Percentiles rank a stretch among this genome's conserved stretches.
These are phyloP conservation scores for Clivina fossor DNA, from an alignment of 2,888 invertebrate genomes.

Conservation along the genomic window DNA sequence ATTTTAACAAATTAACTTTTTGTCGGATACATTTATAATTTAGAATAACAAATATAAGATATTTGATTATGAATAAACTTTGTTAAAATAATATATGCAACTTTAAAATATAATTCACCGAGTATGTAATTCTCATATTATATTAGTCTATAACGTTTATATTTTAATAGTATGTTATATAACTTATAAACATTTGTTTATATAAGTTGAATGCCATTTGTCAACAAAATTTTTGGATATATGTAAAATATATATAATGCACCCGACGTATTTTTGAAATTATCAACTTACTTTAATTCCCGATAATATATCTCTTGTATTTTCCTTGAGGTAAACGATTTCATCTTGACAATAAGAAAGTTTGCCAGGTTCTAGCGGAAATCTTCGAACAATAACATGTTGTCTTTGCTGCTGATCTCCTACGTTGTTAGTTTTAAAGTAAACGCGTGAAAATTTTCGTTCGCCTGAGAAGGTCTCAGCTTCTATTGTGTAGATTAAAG, in stretches of 20 bases:
- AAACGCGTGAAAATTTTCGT: slow-evolving; percentile 79
- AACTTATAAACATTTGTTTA: no score
- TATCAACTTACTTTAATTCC: slow-evolving; percentile 67
- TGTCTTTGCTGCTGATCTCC: slow-evolving; percentile 62
- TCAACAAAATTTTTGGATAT: no score
- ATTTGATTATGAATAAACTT: neutral
- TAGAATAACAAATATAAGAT: neutral
- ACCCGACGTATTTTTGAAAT: no score
- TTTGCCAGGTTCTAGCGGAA: slow-evolving; percentile 22
- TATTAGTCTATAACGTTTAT: no score
- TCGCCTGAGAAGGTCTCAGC: slow-evolving; percentile 77
- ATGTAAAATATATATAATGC: no score
- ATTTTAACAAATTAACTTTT: slow-evolving; percentile 2
- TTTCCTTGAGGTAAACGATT: slow-evolving; percentile 83
- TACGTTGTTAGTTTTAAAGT: slow-evolving; percentile 63
- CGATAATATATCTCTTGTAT: slow-evolving; percentile 83
- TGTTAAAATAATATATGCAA: no score
- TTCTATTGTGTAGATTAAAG: slow-evolving; percentile 74
- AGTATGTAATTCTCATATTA: no score
- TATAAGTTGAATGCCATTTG: no score
- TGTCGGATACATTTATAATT: neutral
- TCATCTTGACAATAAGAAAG: slow-evolving; percentile 69
- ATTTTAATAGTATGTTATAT: no score
- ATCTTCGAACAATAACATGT: slow-evolving; percentile 55
- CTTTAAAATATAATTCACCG: no score